phyloP scores from a whole-genome alignment of 2,888 invertebrate species.

The Tanytarsus gracilentus region DNA sequence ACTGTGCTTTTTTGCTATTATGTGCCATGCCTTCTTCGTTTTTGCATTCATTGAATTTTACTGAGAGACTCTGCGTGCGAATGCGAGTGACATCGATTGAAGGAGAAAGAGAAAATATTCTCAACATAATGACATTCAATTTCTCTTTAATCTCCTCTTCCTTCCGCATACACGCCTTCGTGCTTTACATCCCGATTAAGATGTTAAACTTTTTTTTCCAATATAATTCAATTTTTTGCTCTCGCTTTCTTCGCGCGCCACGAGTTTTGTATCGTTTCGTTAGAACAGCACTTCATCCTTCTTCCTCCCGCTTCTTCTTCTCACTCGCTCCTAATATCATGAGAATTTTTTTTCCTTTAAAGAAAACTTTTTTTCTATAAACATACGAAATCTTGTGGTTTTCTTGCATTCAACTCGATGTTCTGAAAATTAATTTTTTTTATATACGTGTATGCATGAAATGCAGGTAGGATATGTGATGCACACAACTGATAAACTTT shows the following conservation, averaged over 20 bases:
- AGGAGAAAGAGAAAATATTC: conserved; percentile 1
- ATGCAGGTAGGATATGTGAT: too few relatives aligned
- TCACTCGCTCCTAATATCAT: neutral
- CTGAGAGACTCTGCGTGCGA: too few relatives aligned
- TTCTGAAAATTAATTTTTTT: too few relatives aligned
- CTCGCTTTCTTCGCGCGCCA: neutral
- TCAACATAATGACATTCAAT: conserved; percentile 26
- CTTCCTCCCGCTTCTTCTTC: neutral
- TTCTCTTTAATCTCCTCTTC: conserved; percentile 27
- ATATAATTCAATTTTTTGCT: conserved; percentile 25
- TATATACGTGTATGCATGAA: too few relatives aligned
- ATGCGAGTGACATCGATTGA: neutral
- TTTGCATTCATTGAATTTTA: neutral
- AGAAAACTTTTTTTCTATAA: neutral
- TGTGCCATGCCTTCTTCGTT: neutral
- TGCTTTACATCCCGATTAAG: conserved; percentile 19
- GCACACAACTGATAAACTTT: too few relatives aligned
- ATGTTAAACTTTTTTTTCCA: conserved; percentile 22
- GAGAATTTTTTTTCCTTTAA: neutral
- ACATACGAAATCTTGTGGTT: too few relatives aligned
- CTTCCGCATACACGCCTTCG: conserved; percentile 23
- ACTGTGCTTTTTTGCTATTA: neutral
- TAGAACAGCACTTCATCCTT: neutral
- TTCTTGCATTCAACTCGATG: too few relatives aligned
- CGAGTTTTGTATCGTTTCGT: neutral